A percentile compares a stretch with the other conserved stretches of the same genome.
Conservation (phyloP, 2,113 vertebrate genomes). For the Podarcis muralis region DNA sequence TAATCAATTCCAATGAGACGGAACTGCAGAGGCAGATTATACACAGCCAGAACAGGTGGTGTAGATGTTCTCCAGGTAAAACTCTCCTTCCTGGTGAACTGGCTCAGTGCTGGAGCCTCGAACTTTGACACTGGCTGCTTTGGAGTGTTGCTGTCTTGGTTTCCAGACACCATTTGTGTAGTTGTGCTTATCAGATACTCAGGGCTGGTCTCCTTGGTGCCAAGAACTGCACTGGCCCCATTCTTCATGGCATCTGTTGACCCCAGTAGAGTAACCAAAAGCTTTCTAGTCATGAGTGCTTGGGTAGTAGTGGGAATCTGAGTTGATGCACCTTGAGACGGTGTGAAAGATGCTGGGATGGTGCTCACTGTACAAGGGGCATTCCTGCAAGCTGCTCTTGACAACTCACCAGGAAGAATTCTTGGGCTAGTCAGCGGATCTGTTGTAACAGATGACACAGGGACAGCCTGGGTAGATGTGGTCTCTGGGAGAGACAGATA, state of each 20-base stretch:
- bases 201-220: not conserved
- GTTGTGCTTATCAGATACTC: not conserved
- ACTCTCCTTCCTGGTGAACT: not conserved
- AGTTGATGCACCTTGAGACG: accelerated
- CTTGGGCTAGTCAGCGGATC: not conserved
- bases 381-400: not conserved
- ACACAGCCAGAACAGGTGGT: accelerated
- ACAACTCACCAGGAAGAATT: accelerated
- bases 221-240: not conserved
- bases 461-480: not conserved
- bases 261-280: not conserved
- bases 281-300: accelerated
- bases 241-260: not conserved
- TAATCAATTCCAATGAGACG: not conserved
- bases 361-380: not conserved
- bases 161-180: accelerated
- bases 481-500: accelerated
- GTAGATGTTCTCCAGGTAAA: accelerated
- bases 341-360: not conserved
- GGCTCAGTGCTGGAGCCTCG: not conserved
- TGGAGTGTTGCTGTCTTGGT: accelerated
- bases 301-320: not conserved
- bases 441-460: accelerated
- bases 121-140: not conserved
- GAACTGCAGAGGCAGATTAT: slow-evolving; percentile 36